Conservation (phyloP, 2,888 invertebrate species). For the Drosophila birchii region DNA sequence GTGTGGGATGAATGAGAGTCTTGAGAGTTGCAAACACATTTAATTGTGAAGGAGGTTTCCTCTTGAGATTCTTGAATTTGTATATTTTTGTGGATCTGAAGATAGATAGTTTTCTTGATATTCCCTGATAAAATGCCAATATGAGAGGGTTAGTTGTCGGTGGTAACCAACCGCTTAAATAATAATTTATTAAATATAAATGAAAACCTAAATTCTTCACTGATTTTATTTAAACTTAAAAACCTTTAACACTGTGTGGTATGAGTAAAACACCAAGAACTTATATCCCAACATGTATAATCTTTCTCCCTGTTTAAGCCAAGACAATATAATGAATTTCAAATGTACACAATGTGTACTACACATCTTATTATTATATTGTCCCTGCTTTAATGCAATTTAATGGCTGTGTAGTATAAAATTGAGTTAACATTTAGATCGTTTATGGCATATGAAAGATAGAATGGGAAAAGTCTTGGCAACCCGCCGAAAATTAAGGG, state of each 20-base stretch:
- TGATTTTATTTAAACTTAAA: not conserved
- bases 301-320: not conserved
- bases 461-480: slow-evolving; percentile 6
- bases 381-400: not conserved
- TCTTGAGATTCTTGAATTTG: not conserved
- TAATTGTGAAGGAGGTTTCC: not conserved
- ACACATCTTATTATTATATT: not conserved
- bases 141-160: not conserved
- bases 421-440: slow-evolving; percentile 4
- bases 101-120: not conserved
- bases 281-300: not conserved
- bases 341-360: not conserved
- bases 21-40: slow-evolving; percentile 1
- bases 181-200: not conserved
- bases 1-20: slow-evolving; percentile 4
- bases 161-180: not conserved
- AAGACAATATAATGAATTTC: not conserved
- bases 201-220: not conserved
- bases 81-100: not conserved
- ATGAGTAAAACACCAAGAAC: not conserved
- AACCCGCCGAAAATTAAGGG: slow-evolving; percentile 5
- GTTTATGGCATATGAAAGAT: slow-evolving; percentile 20
- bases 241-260: not conserved
- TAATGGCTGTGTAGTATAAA: slow-evolving; percentile 11
- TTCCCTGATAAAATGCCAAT: slow-evolving; percentile 1